These are phyloP conservation scores for Heliconius hewitsoni DNA, from an alignment of 1,140 invertebrate genomes.

Conservation along the genomic window DNA sequence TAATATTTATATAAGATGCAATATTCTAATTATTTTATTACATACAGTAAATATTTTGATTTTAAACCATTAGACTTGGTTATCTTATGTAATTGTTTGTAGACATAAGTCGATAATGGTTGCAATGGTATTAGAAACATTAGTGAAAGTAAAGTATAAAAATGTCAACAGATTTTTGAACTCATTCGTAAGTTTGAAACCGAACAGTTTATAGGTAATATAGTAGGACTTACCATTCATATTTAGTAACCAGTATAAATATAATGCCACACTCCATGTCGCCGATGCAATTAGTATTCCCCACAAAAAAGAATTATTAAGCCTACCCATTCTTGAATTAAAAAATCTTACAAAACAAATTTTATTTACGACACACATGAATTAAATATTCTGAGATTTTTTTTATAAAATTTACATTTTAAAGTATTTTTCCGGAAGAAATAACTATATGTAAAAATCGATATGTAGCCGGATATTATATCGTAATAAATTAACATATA, in stretches of 20 bases:
- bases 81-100: too few relatives aligned
- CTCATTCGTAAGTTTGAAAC: background rate
- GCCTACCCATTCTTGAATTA: constrained; percentile 54
- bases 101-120: background rate
- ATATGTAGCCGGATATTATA: background rate
- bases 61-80: too few relatives aligned
- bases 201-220: background rate
- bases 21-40: too few relatives aligned
- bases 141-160: too few relatives aligned
- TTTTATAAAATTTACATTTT: background rate
- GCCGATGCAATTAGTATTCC: constrained; percentile 71
- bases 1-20: too few relatives aligned
- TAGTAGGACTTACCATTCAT: constrained; percentile 59
- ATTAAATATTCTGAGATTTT: background rate
- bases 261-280: constrained; percentile 73
- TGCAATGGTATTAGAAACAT: background rate
- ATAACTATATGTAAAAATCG: background rate
- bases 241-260: constrained; percentile 74
- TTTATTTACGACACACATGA: background rate
- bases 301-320: constrained; percentile 72
- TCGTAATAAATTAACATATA: constrained; percentile 7
- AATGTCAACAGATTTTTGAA: too few relatives aligned
- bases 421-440: background rate
- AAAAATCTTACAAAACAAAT: background rate
- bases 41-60: too few relatives aligned